Conservation (phyloP, 2,113 vertebrate species). For the Paradoxurus hermaphroditus region DNA sequence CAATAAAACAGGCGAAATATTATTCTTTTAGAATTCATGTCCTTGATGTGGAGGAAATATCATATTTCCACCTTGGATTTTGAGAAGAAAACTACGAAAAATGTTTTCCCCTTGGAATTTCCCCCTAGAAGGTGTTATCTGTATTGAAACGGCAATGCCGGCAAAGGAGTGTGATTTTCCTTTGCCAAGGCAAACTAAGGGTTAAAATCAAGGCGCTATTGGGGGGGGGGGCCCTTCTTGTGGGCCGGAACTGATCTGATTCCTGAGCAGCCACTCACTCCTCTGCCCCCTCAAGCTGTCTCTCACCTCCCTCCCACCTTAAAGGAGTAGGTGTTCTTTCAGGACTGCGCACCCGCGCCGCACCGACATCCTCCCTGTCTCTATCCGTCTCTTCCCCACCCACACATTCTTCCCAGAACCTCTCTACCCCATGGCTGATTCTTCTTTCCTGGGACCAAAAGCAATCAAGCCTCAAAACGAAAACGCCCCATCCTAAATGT, state of each 20-base stretch:
- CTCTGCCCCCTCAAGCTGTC: background rate
- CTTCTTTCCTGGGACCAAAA: slow-evolving; percentile 41
- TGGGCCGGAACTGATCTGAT: background rate
- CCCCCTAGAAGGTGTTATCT: background rate
- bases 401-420: slow-evolving; percentile 41
- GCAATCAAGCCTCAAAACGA: slow-evolving; percentile 43
- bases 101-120: background rate
- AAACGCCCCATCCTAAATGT: slow-evolving; percentile 18
- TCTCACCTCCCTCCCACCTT: slow-evolving; percentile 13
- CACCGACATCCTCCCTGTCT: background rate
- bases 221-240: background rate
- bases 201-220: slow-evolving; percentile 31
- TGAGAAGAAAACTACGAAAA: slow-evolving; percentile 46
- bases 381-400: background rate
- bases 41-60: slow-evolving; percentile 47
- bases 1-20: slow-evolving; percentile 61
- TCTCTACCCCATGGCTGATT: background rate
- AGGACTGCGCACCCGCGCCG: background rate
- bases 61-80: slow-evolving; percentile 4
- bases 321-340: background rate
- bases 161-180: background rate
- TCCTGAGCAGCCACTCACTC: background rate
- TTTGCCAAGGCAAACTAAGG: slow-evolving; percentile 34
- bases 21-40: slow-evolving; percentile 47
- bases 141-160: background rate